Conservation (phyloP, 2,797 vertebrate species). For the Notolabrus celidotus region DNA sequence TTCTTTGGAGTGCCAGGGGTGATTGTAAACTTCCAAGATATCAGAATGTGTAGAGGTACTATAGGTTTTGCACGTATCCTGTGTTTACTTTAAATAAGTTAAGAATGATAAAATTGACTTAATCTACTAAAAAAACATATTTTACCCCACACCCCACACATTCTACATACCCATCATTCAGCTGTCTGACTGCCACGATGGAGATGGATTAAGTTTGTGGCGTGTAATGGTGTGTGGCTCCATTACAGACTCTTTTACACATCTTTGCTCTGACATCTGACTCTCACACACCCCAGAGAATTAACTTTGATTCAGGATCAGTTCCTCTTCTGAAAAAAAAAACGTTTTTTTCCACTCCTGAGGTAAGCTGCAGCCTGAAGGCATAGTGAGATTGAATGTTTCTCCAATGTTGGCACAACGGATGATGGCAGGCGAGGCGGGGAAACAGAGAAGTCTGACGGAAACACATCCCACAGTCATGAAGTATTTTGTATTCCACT, state of each 20-base stretch:
- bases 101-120: no score
- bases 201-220: conserved; percentile 56
- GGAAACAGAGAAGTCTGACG: conserved; percentile 10
- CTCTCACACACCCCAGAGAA: conserved; percentile 44
- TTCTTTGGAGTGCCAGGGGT: no score
- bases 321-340: conserved; percentile 28
- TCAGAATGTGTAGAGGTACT: no score
- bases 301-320: conserved; percentile 42
- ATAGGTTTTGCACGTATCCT: no score
- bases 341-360: conserved; percentile 4
- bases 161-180: conserved; percentile 35
- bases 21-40: no score
- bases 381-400: conserved; percentile 49
- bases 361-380: conserved; percentile 41
- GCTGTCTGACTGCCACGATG: conserved; percentile 38
- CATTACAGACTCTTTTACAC: conserved; percentile 50
- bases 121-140: no score
- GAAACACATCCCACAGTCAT: conserved; percentile 1
- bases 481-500: conserved; percentile 3
- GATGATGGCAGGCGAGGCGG: neutral
- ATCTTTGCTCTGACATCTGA: conserved; percentile 29
- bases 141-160: neutral
- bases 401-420: conserved; percentile 29
- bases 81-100: no score
- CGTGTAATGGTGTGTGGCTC: conserved; percentile 59